phyloP scores from a whole-genome alignment of 2,797 vertebrate species.

The Amniataba percoides region DNA sequence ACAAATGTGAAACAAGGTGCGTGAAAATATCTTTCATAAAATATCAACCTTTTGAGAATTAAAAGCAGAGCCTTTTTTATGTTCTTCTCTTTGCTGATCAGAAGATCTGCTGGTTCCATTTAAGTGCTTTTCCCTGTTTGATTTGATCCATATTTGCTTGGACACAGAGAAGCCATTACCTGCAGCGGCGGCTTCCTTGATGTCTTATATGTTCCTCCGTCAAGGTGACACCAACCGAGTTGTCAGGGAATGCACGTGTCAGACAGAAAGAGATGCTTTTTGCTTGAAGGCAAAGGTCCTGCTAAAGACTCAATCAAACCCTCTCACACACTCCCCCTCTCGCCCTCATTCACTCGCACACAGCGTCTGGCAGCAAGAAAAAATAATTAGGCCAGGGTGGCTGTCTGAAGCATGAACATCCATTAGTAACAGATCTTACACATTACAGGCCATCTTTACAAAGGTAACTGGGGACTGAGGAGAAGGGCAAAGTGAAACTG shows the following conservation, averaged over 20 bases:
- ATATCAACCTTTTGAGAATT: slow-evolving; percentile 36
- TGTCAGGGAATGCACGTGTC: slow-evolving; percentile 48
- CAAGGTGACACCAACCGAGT: slow-evolving; percentile 62
- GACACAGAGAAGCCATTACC: slow-evolving; percentile 70
- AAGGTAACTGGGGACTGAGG: slow-evolving; percentile 45
- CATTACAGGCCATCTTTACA: slow-evolving; percentile 46
- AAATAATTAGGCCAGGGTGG: slow-evolving; percentile 66
- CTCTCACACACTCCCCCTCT: not conserved
- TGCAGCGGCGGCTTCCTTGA: slow-evolving; percentile 41
- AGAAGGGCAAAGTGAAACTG: slow-evolving; percentile 26
- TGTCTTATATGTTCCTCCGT: slow-evolving; percentile 49
- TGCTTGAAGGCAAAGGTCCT: slow-evolving; percentile 46
- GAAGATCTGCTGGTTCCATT: slow-evolving; percentile 50
- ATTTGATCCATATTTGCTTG: slow-evolving; percentile 54
- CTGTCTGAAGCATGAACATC: slow-evolving; percentile 58
- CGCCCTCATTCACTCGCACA: slow-evolving; percentile 15
- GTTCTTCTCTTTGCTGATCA: slow-evolving; percentile 49
- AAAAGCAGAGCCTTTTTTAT: slow-evolving; percentile 36
- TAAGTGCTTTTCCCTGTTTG: slow-evolving; percentile 76
- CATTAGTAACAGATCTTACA: slow-evolving; percentile 69
- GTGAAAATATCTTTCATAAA: slow-evolving; percentile 26
- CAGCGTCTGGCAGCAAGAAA: slow-evolving; percentile 30
- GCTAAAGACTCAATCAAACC: slow-evolving; percentile 55
- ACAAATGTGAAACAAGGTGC: slow-evolving; percentile 21
- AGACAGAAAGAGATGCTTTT: slow-evolving; percentile 57